Conservation (phyloP, 2,797 vertebrate species). For the Neosilurus mollespiculum region DNA sequence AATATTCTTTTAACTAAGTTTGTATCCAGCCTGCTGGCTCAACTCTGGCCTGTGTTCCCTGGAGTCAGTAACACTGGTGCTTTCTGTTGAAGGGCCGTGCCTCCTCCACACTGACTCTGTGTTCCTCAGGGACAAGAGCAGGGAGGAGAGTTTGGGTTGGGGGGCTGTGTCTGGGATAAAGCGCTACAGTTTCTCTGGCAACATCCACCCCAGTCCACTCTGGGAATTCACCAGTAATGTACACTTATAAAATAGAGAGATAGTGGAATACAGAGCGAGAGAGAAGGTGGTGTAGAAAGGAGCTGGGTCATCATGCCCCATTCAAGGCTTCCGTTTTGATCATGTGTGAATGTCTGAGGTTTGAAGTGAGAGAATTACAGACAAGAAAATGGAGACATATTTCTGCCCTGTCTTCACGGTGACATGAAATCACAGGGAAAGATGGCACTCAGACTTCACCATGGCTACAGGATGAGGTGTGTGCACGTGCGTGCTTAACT, state of each 20-base stretch:
- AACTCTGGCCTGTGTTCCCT: conserved; percentile 31
- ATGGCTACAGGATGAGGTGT: conserved; percentile 35
- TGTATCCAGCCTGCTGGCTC: not conserved
- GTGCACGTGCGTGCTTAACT: not conserved
- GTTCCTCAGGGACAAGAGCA: conserved; percentile 24
- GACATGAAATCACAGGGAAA: conserved; percentile 30
- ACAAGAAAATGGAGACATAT: not conserved
- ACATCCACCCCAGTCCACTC: conserved; percentile 7
- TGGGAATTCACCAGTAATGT: conserved; percentile 16
- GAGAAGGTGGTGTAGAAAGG: not conserved
- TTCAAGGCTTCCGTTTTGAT: not conserved
- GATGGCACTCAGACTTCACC: not conserved
- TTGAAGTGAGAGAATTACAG: conserved; percentile 9
- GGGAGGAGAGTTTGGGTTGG: conserved; percentile 18
- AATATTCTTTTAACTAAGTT: not conserved
- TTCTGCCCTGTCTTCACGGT: conserved; percentile 30
- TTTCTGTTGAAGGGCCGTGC: conserved; percentile 28
- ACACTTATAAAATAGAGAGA: conserved; percentile 28
- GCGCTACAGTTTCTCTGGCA: conserved; percentile 65
- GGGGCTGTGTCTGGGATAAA: conserved; percentile 65
- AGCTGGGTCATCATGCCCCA: conserved; percentile 16
- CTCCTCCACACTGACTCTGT: conserved; percentile 19
- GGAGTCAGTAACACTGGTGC: conserved; percentile 31
- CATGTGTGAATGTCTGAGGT: not conserved
- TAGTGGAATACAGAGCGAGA: not conserved